A percentile compares a stretch with the other conserved stretches of the same genome.
Conservation (phyloP, 2,888 invertebrate genomes). For the Folsomia candida region DNA sequence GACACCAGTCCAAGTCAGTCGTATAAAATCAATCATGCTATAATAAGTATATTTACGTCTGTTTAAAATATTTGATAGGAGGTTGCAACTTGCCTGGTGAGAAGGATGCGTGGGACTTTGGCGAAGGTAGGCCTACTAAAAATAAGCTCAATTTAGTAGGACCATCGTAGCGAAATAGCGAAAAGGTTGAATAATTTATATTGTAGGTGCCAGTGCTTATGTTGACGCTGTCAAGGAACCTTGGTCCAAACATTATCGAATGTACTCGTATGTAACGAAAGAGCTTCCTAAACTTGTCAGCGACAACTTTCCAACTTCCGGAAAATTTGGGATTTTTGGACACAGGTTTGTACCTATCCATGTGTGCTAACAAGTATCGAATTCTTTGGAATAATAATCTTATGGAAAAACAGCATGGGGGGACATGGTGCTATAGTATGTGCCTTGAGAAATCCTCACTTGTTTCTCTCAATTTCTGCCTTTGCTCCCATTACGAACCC, state of each 20-base stretch:
- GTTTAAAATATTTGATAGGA: slow-evolving; percentile 21
- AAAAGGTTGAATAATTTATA: no score
- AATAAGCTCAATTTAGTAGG: no score
- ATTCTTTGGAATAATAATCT: not conserved
- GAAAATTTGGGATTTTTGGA: slow-evolving; percentile 55
- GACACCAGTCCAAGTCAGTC: slow-evolving; percentile 82
- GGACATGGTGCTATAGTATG: slow-evolving; percentile 93
- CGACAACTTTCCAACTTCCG: slow-evolving; percentile 66
- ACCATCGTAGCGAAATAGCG: no score
- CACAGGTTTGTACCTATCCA: slow-evolving; percentile 54
- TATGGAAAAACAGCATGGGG: slow-evolving; percentile 74
- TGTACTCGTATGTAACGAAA: slow-evolving; percentile 90
- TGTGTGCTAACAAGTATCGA: not conserved
- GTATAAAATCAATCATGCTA: not conserved
- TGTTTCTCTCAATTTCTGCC: slow-evolving; percentile 69
- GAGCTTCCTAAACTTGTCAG: slow-evolving; percentile 76
- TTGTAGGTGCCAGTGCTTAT: slow-evolving; percentile 96
- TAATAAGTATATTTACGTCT: not conserved
- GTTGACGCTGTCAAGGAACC: slow-evolving; percentile 86
- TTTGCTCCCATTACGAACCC: slow-evolving; percentile 96
- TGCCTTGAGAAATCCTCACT: slow-evolving; percentile 80
- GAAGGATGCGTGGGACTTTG: slow-evolving; percentile 90
- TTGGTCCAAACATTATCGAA: slow-evolving; percentile 88
- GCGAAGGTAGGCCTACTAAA: no score
- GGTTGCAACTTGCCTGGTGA: slow-evolving; percentile 80